phyloP scores from a whole-genome alignment of 2,888 invertebrate genomes.

The Itoplectis maculator region DNA sequence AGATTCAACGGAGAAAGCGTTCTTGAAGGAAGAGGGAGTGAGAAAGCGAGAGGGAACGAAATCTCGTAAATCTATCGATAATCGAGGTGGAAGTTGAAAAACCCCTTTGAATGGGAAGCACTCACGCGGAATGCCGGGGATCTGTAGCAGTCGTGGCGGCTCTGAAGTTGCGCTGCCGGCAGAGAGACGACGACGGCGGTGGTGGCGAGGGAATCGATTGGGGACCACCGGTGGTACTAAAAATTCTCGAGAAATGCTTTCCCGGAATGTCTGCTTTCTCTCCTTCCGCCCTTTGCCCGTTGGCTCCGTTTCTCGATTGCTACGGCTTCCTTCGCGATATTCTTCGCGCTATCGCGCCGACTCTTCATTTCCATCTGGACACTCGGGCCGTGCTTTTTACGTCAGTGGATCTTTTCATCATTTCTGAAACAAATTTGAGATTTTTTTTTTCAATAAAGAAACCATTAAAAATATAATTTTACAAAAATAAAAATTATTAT shows the following conservation, averaged over 20 bases:
- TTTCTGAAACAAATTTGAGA: too few species aligned
- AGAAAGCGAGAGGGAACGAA: background rate
- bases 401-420: too few species aligned
- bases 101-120: slow-evolving; percentile 62
- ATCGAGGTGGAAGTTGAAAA: slow-evolving; percentile 29
- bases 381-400: too few species aligned
- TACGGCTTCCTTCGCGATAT: background rate
- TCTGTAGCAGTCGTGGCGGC: background rate
- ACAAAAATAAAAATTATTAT: too few species aligned
- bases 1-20: too few species aligned
- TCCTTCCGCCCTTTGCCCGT: background rate
- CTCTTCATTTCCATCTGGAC: background rate
- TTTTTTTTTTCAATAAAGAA: too few species aligned
- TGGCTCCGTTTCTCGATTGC: too few species aligned
- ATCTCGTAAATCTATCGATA: slow-evolving; percentile 32
- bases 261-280: slow-evolving; percentile 1
- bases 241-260: slow-evolving; percentile 70
- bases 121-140: slow-evolving; percentile 69
- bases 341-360: background rate
- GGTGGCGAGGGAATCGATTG: slow-evolving; percentile 55
- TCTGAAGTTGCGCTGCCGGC: too few species aligned
- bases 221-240: slow-evolving; percentile 72
- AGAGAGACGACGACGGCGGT: too few species aligned
- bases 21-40: too few species aligned
- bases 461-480: too few species aligned